Conservation (phyloP, 2,797 vertebrate genomes). For the Melanotaenia boesemani region DNA sequence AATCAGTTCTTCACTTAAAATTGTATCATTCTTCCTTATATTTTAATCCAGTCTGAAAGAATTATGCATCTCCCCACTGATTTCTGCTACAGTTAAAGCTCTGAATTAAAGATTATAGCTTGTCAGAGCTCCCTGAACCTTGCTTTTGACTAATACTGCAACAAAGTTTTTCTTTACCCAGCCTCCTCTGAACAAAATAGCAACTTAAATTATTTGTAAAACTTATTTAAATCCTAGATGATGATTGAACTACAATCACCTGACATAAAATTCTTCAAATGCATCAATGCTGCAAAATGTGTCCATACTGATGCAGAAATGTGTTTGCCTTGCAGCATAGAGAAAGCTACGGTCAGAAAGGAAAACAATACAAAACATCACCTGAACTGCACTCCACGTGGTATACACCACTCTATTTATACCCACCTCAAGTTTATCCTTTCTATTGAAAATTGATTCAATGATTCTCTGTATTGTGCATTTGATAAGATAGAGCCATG, state of each 20-base stretch:
- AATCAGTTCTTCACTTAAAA: background rate
- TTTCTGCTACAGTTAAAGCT: background rate
- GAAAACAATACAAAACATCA: background rate
- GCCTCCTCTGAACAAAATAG: background rate
- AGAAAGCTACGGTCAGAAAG: background rate
- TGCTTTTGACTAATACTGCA: background rate
- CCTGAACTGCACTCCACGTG: background rate
- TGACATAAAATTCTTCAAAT: background rate
- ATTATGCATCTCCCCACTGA: background rate
- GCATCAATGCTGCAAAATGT: background rate
- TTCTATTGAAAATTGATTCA: background rate
- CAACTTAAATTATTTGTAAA: background rate
- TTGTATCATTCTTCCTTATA: background rate
- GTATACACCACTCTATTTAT: background rate
- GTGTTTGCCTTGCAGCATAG: background rate
- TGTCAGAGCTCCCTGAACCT: slow-evolving; percentile 4
- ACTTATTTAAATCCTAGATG: background rate
- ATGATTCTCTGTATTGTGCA: background rate
- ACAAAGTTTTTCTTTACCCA: background rate
- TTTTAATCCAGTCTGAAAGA: background rate
- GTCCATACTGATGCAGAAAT: background rate
- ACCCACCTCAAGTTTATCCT: background rate
- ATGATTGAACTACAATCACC: background rate
- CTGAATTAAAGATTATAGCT: background rate
- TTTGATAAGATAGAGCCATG: background rate